phyloP scores from a whole-genome alignment of 1,140 invertebrate genomes.

The Pseudomyrmex cubaensis region DNA sequence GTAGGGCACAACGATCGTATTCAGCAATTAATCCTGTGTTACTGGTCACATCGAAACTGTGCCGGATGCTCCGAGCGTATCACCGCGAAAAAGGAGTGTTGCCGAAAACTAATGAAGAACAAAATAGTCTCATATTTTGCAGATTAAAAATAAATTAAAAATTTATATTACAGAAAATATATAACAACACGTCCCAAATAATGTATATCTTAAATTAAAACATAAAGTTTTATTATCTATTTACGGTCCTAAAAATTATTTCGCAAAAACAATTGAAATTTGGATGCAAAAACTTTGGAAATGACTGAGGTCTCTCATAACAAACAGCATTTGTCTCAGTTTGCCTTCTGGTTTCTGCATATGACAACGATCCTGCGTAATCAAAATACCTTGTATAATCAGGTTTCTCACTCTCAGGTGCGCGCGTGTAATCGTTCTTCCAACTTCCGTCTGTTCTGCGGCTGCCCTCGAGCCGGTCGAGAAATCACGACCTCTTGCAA shows the following conservation, averaged over 20 bases:
- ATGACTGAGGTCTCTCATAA: background rate
- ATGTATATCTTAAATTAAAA: background rate
- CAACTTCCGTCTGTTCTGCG: background rate
- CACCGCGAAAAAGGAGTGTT: background rate
- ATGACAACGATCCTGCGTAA: background rate
- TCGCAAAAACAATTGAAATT: background rate
- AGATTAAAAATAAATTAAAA: too few species aligned
- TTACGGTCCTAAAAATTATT: background rate
- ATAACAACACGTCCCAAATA: background rate
- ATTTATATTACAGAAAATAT: too few species aligned
- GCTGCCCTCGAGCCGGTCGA: background rate
- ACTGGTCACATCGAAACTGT: background rate
- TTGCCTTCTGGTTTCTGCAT: background rate
- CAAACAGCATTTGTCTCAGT: background rate
- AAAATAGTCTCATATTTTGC: too few species aligned
- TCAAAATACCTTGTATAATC: constrained; percentile 29
- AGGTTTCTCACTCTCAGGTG: background rate
- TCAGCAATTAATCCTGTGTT: constrained; percentile 35
- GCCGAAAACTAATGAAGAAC: too few species aligned
- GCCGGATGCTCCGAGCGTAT: background rate
- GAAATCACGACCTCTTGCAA: constrained; percentile 34
- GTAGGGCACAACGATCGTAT: constrained; percentile 12
- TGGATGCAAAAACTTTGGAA: background rate
- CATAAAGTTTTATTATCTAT: background rate
- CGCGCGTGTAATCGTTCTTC: constrained; percentile 21